Evolutionary conservation across 2,113 vertebrate genomes (phyloP).

Genomic region (Nycticorax nycticorax): DNA sequence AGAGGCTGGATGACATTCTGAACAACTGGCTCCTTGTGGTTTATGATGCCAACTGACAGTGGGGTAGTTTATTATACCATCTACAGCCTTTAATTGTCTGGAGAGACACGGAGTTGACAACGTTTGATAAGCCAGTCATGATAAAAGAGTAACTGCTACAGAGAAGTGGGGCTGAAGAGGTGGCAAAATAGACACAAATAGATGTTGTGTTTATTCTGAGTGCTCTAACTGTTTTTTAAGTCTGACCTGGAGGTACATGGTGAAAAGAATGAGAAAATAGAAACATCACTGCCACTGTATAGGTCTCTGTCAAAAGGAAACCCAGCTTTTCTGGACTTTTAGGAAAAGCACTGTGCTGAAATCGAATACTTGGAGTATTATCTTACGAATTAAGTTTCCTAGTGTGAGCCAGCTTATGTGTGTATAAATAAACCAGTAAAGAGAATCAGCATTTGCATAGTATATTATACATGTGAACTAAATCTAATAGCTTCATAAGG

Average conservation of each 20-base stretch:
- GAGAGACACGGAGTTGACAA: background rate
- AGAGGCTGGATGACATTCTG: constrained; percentile 30
- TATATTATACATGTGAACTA: background rate
- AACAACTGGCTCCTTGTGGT: constrained; percentile 52
- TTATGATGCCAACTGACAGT: constrained; percentile 20
- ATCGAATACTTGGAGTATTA: background rate
- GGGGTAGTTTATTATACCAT: constrained; percentile 32
- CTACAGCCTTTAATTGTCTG: constrained; percentile 32
- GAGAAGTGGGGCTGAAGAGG: background rate
- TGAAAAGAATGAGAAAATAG: background rate
- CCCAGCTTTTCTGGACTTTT: background rate
- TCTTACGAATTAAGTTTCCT: background rate
- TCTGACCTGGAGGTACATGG: background rate
- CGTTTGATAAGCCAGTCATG: constrained; percentile 23
- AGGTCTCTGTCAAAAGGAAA: background rate
- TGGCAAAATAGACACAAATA: background rate
- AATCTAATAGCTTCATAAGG: background rate
- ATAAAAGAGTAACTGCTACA: constrained; percentile 8
- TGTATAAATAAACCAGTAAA: background rate
- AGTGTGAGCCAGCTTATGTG: background rate
- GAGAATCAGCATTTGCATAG: background rate
- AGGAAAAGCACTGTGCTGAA: background rate
- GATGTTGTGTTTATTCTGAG: background rate
- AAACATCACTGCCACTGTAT: background rate
- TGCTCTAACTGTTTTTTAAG: background rate